Percentiles rank a stretch among this genome's conserved stretches.
Conservation (phyloP, 1,140 invertebrate species). For the Nasonia vitripennis region DNA sequence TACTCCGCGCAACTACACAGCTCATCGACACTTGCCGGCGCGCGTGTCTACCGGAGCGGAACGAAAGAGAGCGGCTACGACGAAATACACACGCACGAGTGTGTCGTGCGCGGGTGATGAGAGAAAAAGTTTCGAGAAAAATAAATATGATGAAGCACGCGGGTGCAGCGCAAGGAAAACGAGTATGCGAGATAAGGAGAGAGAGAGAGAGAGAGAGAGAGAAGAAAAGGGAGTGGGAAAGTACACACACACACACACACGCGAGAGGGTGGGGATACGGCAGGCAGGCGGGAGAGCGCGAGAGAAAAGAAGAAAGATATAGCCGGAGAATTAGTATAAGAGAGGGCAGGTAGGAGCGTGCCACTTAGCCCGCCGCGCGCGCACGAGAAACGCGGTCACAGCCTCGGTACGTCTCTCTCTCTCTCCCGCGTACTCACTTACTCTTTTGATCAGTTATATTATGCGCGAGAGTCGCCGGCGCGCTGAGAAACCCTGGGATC, state of each 20-base stretch:
- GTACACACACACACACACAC: background rate
- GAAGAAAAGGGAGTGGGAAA: slow-evolving; percentile 6
- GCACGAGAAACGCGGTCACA: slow-evolving; percentile 73
- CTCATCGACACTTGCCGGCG: background rate
- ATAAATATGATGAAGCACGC: slow-evolving; percentile 1
- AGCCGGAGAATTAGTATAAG: slow-evolving; percentile 45
- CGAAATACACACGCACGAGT: background rate
- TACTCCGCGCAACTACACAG: too few species aligned
- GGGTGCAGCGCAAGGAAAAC: slow-evolving; percentile 39
- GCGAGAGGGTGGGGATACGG: background rate
- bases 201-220: slow-evolving; percentile 41
- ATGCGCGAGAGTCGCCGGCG: too few species aligned
- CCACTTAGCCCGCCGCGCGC: slow-evolving; percentile 67
- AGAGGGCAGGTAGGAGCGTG: slow-evolving; percentile 72
- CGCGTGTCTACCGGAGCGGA: background rate
- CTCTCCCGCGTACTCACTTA: background rate
- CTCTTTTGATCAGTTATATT: slow-evolving; percentile 10
- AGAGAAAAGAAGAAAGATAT: slow-evolving; percentile 36
- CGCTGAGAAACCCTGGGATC: slow-evolving; percentile 7
- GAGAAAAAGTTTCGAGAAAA: background rate
- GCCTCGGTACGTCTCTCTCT: slow-evolving; percentile 62
- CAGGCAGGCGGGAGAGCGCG: background rate
- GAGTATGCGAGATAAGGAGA: slow-evolving; percentile 36
- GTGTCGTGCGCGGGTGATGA: background rate
- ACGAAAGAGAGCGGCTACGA: background rate